Base-by-base conservation (phyloP, 1,140 invertebrate species). In the Procambarus clarkii region DNA sequence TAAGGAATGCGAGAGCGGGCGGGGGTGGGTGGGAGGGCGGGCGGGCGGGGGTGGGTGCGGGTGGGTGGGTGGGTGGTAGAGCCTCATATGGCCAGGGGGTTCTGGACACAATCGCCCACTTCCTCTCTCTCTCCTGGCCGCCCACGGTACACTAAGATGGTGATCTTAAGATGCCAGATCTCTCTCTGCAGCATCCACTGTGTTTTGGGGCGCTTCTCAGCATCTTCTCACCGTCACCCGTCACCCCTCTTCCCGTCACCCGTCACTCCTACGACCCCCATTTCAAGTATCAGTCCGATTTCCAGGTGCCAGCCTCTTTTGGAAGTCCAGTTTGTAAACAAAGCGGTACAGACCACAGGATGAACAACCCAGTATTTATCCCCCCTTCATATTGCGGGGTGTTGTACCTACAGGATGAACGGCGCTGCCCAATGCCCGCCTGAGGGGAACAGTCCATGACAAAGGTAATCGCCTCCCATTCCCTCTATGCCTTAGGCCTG, bases 51-150 rank as follows among this genome's bases (percentile, higher is more conserved):
- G n/a, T n/a, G 54, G 54, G 1, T 58, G 1, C 0, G 54, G 45
- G 45, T 5, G 78, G 50, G 21, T 21, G 2, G 46, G 0, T n/a
- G n/a, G 78, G 18, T 21, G 78, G 48, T 54, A 50, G n/a, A 46
- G 18, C 21, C 18, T 79, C 58, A 13, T 69, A 69, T 83, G 60
- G 69, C 81, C 60, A 69, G 58, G 34, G 60, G 58, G 58, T 64
- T 2, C 44, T 83, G 81, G 81, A 69, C 58, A 58, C 81, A 83
- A 69, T 83, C 58, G 69, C 9, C 60, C 13, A 83, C 81, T 83
- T 83, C 81, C 81, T 83, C 24, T 18, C 34, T 34, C 34, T 34
- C 34, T 34, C 34, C 34, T 34, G 34, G 34, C 34, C 34, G 34
- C 69, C 69, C 4, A 24, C 21, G 34, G 15, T 69, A 83, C 69